Evolutionary conservation across 1,140 invertebrate genomes (phyloP).

Genomic region (Drosophila prosaltans): DNA sequence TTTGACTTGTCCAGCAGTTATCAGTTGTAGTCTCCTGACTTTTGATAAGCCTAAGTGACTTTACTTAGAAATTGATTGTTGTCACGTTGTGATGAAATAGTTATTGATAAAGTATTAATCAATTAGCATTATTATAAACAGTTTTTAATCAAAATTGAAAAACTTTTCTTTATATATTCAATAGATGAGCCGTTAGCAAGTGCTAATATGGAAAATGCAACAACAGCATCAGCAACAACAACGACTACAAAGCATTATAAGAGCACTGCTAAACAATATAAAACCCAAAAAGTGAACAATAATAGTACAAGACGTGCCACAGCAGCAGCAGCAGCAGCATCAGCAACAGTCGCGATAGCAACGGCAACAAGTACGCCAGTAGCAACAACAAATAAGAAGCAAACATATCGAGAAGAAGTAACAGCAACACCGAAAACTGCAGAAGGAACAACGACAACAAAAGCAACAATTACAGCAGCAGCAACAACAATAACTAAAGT

Average conservation of each 20-base stretch:
- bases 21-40: conserved; percentile 7
- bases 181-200: conserved; percentile 71
- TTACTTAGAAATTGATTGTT: conserved; percentile 1
- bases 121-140: conserved; percentile 37
- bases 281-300: conserved; percentile 65
- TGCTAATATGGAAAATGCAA: conserved; percentile 82
- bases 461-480: conserved; percentile 38
- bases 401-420: conserved; percentile 71
- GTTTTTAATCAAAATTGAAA: neutral
- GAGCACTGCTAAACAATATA: conserved; percentile 60
- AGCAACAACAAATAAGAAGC: conserved; percentile 69
- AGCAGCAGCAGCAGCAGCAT: conserved; percentile 51
- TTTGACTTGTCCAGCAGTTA: conserved; percentile 1
- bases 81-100: conserved; percentile 9
- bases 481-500: conserved; percentile 37
- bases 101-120: conserved; percentile 7
- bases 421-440: conserved; percentile 43
- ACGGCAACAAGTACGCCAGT: conserved; percentile 16
- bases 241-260: conserved; percentile 70
- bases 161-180: neutral
- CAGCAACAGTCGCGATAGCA: conserved; percentile 42
- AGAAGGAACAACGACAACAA: conserved; percentile 41
- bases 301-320: conserved; percentile 65
- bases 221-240: conserved; percentile 59
- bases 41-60: conserved; percentile 4